Evolutionary conservation across 2,797 vertebrate genomes (phyloP).

Genomic region (Artibeus lituratus): DNA sequence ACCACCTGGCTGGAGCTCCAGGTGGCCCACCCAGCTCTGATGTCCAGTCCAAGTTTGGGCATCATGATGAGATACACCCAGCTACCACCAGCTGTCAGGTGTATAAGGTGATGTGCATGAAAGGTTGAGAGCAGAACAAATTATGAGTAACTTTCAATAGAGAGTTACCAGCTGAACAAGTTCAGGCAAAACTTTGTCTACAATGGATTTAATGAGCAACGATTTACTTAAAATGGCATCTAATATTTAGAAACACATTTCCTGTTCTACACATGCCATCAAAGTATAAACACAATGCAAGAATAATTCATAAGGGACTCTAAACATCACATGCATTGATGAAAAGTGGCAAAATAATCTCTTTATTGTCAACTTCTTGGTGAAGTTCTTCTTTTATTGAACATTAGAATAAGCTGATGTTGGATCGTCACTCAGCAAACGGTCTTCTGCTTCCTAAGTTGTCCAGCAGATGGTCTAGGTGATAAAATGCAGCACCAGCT

Average conservation of each 20-base stretch:
- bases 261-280: conserved; percentile 57
- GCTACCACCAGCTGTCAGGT: background rate
- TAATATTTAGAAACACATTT: conserved; percentile 67
- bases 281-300: conserved; percentile 65
- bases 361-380: conserved; percentile 53
- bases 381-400: conserved; percentile 47
- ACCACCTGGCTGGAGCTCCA: background rate
- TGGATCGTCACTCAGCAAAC: conserved; percentile 66
- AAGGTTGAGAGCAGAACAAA: background rate
- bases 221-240: conserved; percentile 66
- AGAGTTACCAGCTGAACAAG: conserved; percentile 24
- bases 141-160: background rate
- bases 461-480: conserved; percentile 59
- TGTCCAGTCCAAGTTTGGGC: background rate
- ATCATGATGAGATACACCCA: background rate
- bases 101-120: background rate
- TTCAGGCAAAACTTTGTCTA: conserved; percentile 20
- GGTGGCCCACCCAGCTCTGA: background rate
- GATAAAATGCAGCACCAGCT: background rate
- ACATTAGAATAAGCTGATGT: conserved; percentile 56
- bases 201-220: conserved; percentile 53
- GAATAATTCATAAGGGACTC: conserved; percentile 60
- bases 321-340: conserved; percentile 67
- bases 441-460: conserved; percentile 47
- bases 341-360: conserved; percentile 60